phyloP scores from a whole-genome alignment of 2,113 vertebrate species.

The Scomber japonicus region DNA sequence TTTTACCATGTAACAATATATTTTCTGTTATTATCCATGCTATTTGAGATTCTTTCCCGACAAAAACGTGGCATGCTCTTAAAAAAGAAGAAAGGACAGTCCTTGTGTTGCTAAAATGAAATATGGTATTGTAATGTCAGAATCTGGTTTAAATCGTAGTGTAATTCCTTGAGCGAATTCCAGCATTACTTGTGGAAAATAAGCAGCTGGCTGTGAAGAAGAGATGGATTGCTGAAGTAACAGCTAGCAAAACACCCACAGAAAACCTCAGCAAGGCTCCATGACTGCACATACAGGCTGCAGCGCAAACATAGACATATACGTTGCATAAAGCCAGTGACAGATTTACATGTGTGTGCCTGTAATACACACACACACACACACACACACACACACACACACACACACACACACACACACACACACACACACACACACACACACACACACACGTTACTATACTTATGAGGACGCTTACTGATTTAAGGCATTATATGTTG shows the following conservation, averaged over 20 bases:
- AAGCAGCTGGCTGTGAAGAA: slow-evolving; percentile 49
- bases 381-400: background rate
- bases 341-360: slow-evolving; percentile 22
- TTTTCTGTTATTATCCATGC: background rate
- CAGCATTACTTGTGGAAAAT: slow-evolving; percentile 24
- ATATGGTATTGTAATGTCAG: slow-evolving; percentile 1
- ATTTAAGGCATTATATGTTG: background rate
- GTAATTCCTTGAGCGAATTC: slow-evolving; percentile 41
- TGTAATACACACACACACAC: background rate
- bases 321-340: slow-evolving; percentile 20
- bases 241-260: slow-evolving; percentile 58
- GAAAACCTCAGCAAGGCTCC: slow-evolving; percentile 32
- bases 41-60: background rate
- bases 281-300: slow-evolving; percentile 22
- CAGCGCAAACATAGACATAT: background rate
- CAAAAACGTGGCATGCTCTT: background rate
- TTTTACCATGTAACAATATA: background rate
- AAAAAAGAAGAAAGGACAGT: slow-evolving; percentile 2
- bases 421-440: background rate
- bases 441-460: background rate
- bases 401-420: background rate
- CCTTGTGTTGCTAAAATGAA: slow-evolving; percentile 3
- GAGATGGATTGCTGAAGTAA: slow-evolving; percentile 50
- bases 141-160: background rate
- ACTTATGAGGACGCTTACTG: background rate